Evolutionary conservation across 2,888 invertebrate genomes (phyloP), one percentile per base, ranked within the genome.

Genomic region (Macaria liturata): DNA sequence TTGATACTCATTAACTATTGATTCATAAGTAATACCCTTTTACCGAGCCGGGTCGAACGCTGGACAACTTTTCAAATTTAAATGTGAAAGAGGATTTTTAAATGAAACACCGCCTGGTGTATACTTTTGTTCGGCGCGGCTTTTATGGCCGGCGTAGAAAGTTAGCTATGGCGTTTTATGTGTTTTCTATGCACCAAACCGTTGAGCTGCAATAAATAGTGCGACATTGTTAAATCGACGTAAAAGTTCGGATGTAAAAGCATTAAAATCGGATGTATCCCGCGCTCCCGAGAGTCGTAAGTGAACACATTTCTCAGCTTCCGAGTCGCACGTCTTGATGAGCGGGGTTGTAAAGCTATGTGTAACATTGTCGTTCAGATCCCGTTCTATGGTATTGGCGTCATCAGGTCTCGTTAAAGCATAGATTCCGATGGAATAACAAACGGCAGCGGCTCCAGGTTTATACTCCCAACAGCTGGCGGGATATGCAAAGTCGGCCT

Each of bases 1-100:
- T 88, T 86, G 90, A 88, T 89, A 87, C 88, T 90, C 89, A 90
- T 91, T 90, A 89, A 86, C 84, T 90, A 91, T 91, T 88, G 88
- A 90, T 87, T 91, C 88, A 90, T 90, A 91, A 91, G 88, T 90
- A 90, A 91, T 91, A 87, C 87, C 84, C 86, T 87, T 87, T 87
- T 84, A 84, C 84, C 81, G 81, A 80, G 72, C 67, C 76, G 70
- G 78, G 70, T 72, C 75, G 75, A 71, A 71, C 76, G 76, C 78
- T 37, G 80, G 77, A 80, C 82, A 86, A 85, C 83, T 87, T 88
- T 87, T 84, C 78, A 85, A 86, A 88, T 89, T 87, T 85, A 84
- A 89, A 88, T 87, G 69, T 76, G 78, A 82, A 83, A 80, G 80
- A 72, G 78, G 69, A 74, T 78, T 85, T 84, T 83, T 76, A 75